These are phyloP conservation scores for Drosophila ogumai DNA, from an alignment of 1,140 invertebrate genomes.

Conservation along the genomic window DNA sequence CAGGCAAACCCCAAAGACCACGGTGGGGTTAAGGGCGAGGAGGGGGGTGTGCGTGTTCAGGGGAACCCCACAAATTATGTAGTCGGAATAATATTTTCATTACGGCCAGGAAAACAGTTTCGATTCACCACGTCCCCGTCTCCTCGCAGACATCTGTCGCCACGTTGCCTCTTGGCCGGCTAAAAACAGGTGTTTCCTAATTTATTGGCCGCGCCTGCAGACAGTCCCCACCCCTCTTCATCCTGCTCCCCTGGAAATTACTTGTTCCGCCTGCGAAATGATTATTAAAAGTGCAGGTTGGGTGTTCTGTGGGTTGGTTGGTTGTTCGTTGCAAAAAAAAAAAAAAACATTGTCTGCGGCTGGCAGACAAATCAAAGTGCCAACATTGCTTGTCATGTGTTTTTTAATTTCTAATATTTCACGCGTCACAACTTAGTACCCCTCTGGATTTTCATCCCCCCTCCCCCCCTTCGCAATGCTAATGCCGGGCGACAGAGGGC, in stretches of 20 bases:
- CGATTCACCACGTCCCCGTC: conserved; percentile 10
- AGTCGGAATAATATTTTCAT: conserved; percentile 80
- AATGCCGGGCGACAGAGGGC: conserved; percentile 44
- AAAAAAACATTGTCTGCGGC: conserved; percentile 46
- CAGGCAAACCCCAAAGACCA: conserved; percentile 42
- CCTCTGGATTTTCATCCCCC: not conserved
- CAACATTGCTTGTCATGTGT: conserved; percentile 72
- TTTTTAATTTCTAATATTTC: conserved; percentile 84
- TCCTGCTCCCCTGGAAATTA: not conserved
- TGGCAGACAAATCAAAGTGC: conserved; percentile 80
- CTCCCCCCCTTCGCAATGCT: conserved; percentile 1
- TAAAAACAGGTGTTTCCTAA: conserved; percentile 80
- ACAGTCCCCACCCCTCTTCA: not conserved
- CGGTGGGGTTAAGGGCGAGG: conserved; percentile 17
- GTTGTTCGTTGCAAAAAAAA: not conserved
- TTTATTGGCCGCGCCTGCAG: conserved; percentile 63
- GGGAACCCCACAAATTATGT: conserved; percentile 58
- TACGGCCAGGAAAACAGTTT: conserved; percentile 55
- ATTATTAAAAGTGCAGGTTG: conserved; percentile 60
- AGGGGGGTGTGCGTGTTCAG: conserved; percentile 9
- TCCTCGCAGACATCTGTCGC: conserved; percentile 63
- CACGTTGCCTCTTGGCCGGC: conserved; percentile 28
- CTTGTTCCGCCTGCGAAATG: conserved; percentile 45
- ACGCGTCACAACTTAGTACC: conserved; percentile 50
- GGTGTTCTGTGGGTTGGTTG: not conserved